Conservation (phyloP, 2,113 vertebrate genomes). For the Hippocampus barbouri region DNA sequence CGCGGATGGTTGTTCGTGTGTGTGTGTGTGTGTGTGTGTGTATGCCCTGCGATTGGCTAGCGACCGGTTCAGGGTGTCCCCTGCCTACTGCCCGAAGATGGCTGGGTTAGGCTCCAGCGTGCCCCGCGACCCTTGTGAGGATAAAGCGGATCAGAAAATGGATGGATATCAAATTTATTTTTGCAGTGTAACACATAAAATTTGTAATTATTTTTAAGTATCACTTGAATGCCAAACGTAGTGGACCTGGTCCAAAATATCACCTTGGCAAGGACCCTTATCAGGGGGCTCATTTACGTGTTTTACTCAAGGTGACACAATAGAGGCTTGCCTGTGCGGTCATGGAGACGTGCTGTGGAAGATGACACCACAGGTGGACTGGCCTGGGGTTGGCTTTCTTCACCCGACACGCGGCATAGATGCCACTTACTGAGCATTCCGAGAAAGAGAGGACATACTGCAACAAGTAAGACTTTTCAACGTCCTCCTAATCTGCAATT, state of each 20-base stretch:
- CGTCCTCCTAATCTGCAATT: constrained; percentile 8
- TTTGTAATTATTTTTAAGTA: too few species aligned
- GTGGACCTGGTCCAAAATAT: background rate
- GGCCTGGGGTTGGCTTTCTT: constrained; percentile 24
- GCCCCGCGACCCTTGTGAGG: too few species aligned
- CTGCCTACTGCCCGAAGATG: too few species aligned
- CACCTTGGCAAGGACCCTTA: background rate
- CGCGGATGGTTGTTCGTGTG: too few species aligned
- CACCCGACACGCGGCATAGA: constrained; percentile 1
- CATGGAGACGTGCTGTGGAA: constrained; percentile 35
- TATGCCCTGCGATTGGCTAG: too few species aligned
- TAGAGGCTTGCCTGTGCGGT: constrained; percentile 3
- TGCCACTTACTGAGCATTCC: background rate
- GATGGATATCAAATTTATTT: too few species aligned
- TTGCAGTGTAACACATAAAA: too few species aligned
- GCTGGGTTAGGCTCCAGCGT: too few species aligned
- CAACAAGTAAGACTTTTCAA: constrained; percentile 4
- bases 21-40: too few species aligned
- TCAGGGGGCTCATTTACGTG: background rate
- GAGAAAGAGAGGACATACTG: background rate
- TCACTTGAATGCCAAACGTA: too few species aligned
- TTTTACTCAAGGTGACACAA: constrained; percentile 1
- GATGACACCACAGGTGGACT: constrained; percentile 26
- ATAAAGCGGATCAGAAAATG: too few species aligned
- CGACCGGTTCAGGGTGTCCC: too few species aligned